phyloP scores from a whole-genome alignment of 2,113 vertebrate species.

The Chauna torquata region DNA sequence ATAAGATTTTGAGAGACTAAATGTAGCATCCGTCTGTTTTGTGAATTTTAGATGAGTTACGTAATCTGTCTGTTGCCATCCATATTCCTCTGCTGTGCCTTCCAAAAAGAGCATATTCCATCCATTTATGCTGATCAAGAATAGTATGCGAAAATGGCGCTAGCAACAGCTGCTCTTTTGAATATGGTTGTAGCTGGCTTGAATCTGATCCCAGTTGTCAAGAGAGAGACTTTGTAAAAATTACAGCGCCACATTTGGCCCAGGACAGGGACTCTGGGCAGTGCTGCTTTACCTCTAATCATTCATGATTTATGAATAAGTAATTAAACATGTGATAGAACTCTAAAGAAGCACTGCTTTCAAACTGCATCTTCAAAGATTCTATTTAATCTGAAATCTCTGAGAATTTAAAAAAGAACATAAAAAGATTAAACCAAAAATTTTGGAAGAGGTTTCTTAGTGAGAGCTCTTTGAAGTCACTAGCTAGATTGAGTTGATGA shows the following conservation, averaged over 20 bases:
- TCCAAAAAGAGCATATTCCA: neutral
- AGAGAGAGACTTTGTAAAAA: neutral
- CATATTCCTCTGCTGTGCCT: neutral
- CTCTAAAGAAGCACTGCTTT: constrained; percentile 16
- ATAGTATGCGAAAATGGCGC: neutral
- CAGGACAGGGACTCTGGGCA: neutral
- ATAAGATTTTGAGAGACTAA: neutral
- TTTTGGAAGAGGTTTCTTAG: constrained; percentile 9
- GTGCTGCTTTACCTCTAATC: neutral
- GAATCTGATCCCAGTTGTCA: constrained; percentile 23
- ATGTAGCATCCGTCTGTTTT: neutral
- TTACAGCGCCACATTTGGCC: neutral
- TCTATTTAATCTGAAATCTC: constrained; percentile 19
- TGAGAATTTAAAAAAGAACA: neutral
- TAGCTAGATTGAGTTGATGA: constrained; percentile 30
- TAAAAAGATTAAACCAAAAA: neutral
- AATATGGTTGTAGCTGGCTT: neutral
- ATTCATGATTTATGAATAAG: constrained; percentile 28
- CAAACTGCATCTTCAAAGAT: neutral
- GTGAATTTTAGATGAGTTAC: neutral
- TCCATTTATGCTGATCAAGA: constrained; percentile 12
- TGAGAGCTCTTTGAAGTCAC: constrained; percentile 37
- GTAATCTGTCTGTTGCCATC: neutral
- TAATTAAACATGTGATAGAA: constrained; percentile 8
- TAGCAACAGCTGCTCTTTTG: constrained; percentile 13